Conservation (phyloP, 2,113 vertebrate species). For the Girardinichthys multiradiatus region DNA sequence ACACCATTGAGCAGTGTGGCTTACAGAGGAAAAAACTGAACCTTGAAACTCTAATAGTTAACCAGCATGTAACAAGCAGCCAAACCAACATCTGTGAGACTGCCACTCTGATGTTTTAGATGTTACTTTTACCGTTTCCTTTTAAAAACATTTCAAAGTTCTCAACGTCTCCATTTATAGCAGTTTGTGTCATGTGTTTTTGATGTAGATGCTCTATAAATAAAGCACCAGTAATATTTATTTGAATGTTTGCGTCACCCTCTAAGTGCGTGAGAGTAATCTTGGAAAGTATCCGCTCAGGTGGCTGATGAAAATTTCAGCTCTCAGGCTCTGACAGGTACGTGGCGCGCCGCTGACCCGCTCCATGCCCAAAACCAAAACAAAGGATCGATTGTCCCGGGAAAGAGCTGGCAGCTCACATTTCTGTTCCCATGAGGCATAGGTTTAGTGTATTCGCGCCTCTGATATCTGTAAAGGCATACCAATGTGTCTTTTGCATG, state of each 20-base stretch:
- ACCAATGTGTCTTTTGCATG: not conserved
- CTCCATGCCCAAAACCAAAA: constrained; percentile 54
- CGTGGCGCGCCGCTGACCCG: constrained; percentile 38
- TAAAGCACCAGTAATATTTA: constrained; percentile 21
- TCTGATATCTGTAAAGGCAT: constrained; percentile 13
- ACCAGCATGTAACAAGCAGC: constrained; percentile 46
- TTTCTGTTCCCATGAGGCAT: constrained; percentile 69
- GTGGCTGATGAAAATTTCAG: constrained; percentile 43
- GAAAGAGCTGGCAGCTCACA: constrained; percentile 38
- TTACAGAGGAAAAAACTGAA: constrained; percentile 20
- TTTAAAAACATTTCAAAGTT: constrained; percentile 5
- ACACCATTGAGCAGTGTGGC: too few relatives aligned
- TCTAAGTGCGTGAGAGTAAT: constrained; percentile 23
- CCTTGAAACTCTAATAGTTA: constrained; percentile 58
- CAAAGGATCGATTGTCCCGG: constrained; percentile 71
- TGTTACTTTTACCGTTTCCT: constrained; percentile 32
- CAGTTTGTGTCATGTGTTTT: constrained; percentile 27
- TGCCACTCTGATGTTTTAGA: not conserved
- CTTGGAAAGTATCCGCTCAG: constrained; percentile 45
- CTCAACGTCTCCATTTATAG: not conserved
- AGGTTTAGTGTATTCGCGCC: constrained; percentile 38
- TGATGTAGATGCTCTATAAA: constrained; percentile 53
- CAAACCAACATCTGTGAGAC: constrained; percentile 60
- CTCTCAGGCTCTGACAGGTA: constrained; percentile 65
- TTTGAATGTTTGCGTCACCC: not conserved